Evolutionary conservation across 2,113 vertebrate genomes (phyloP), one percentile per base, ranked within the genome.

Genomic region (Brienomyrus brachyistius): DNA sequence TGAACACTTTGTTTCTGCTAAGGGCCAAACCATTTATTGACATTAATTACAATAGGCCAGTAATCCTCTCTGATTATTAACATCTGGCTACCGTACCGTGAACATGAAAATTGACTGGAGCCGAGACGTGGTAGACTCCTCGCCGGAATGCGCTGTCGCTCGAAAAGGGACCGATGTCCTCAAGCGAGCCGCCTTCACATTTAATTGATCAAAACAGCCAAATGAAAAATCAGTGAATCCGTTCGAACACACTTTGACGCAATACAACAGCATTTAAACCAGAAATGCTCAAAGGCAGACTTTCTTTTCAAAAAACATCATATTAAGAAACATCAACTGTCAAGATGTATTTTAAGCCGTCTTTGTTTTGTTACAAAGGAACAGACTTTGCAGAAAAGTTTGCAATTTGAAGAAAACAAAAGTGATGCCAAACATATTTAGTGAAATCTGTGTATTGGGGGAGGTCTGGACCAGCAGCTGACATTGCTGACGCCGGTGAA

Each of bases 1-100:
- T 86, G 85, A 86, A 86, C 50, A 52, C 48, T 86, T 51, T 86
- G 85, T 86, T 86, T 51, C 85, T 86, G 85, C 85, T 52, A 31
- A 86, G 48, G 50, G 85, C 47, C n/a, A 31, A 86, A 52, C 27
- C 23, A 48, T 47, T 51, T 86, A 86, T 52, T 52, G 47, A 86
- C 85, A 86, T 86, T 50, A 86, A 52, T 50, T 84, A 84, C 40
- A 84, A 84, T 48, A 84, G 82, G 45, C 82, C 82, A 48, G 82
- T 84, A 86, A 52, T 86, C 85, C 85, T 86, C 47, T 54, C 85
- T 52, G 50, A 86, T 52, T 86, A 86, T 86, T 86, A 50, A 50
- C 48, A 86, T 86, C 50, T 52, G 85, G 85, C n/a, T 86, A 86
- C 45, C 23, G 47, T 52, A 86, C 47, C 47, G 27, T 52, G 85